A percentile compares a stretch with the other conserved stretches of the same genome.
Conservation (phyloP, 1,140 invertebrate genomes). For the Papilio glaucus region DNA sequence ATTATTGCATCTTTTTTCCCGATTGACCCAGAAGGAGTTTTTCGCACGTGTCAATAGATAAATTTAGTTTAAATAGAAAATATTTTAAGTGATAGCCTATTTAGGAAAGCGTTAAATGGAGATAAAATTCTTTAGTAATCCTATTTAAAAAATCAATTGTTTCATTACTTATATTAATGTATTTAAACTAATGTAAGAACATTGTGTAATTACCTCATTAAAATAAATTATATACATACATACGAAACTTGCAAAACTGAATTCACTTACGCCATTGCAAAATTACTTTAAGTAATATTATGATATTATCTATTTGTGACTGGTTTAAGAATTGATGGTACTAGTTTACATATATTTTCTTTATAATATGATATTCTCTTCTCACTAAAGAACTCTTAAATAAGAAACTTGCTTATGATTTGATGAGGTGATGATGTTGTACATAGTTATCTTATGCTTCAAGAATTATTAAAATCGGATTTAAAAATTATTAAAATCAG, state of each 20-base stretch:
- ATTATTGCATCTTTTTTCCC: not conserved
- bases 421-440: too few relatives aligned
- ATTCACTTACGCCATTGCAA: not conserved
- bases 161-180: not conserved
- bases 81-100: too few relatives aligned
- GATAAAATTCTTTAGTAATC: not conserved
- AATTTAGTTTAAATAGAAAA: not conserved
- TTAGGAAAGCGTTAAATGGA: too few relatives aligned
- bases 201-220: constrained; percentile 3
- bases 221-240: constrained; percentile 10
- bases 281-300: not conserved
- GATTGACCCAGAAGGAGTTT: not conserved
- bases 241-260: constrained; percentile 10
- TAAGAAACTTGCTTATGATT: too few relatives aligned
- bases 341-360: not conserved
- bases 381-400: too few relatives aligned
- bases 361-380: too few relatives aligned
- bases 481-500: too few relatives aligned
- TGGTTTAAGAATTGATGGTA: not conserved
- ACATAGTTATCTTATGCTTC: too few relatives aligned
- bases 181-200: not conserved
- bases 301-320: not conserved
- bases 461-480: too few relatives aligned
- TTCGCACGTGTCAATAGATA: not conserved
- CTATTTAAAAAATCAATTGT: not conserved